Conservation (phyloP, 2,113 vertebrate species). For the Castor canadensis region DNA sequence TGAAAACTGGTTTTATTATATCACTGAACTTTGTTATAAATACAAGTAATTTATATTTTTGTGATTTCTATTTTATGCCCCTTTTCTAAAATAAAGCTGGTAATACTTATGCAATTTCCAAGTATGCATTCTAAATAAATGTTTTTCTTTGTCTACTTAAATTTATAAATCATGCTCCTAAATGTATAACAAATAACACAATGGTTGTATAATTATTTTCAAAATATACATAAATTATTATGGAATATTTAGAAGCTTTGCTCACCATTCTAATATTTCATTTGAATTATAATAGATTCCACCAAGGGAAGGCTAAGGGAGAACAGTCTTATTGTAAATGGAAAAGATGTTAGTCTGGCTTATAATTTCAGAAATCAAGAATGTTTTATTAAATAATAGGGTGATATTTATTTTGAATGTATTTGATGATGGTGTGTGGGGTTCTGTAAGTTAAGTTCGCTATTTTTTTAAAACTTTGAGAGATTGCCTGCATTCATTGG, state of each 20-base stretch:
- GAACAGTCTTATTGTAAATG: not conserved
- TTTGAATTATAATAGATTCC: not conserved
- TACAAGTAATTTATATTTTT: not conserved
- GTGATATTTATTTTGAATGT: not conserved
- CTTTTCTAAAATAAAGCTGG: slow-evolving; percentile 3
- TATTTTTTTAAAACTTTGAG: not conserved
- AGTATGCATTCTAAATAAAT: not conserved
- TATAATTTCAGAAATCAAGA: slow-evolving; percentile 27
- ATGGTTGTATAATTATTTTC: not conserved
- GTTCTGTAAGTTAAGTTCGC: not conserved
- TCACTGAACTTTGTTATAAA: not conserved
- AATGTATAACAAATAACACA: not conserved
- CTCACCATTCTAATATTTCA: not conserved
- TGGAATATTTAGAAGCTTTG: not conserved
- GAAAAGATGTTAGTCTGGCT: not conserved
- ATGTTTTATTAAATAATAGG: not conserved
- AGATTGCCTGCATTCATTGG: not conserved
- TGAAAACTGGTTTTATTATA: not conserved
- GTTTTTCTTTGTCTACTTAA: slow-evolving; percentile 23
- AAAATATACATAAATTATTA: not conserved
- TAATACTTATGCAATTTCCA: not conserved
- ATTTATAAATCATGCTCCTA: not conserved
- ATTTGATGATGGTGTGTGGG: not conserved
- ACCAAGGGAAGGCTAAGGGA: not conserved
- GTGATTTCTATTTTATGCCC: not conserved